Evolutionary conservation across 2,888 invertebrate species (phyloP).

Genomic region (Marasmarcha lunaedactyla): DNA sequence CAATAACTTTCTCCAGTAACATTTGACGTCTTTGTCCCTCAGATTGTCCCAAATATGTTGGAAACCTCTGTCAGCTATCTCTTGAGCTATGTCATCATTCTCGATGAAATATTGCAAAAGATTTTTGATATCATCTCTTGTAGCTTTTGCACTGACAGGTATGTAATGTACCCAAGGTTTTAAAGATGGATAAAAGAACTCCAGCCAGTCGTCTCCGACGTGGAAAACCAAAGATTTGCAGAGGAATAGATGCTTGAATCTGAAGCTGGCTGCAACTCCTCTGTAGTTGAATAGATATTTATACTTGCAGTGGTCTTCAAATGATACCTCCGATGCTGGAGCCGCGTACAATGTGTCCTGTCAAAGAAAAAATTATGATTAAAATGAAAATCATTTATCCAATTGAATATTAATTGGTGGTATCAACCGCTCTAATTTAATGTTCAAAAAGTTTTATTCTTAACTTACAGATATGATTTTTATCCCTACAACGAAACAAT

Average conservation of each 20-base stretch:
- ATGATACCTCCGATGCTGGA: conserved; percentile 87
- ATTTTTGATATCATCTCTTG: conserved; percentile 76
- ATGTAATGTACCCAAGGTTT: conserved; percentile 97
- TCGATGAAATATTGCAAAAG: conserved; percentile 80
- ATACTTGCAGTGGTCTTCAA: conserved; percentile 93
- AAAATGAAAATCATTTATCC: conserved; percentile 4
- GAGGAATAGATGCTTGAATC: conserved; percentile 94
- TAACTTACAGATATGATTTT: too few species aligned
- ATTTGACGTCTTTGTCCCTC: conserved; percentile 82
- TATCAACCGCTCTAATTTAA: too few species aligned
- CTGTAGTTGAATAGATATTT: conserved; percentile 96
- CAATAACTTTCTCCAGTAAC: conserved; percentile 88
- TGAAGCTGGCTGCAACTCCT: conserved; percentile 96
- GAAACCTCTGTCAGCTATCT: conserved; percentile 87
- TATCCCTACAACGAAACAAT: too few species aligned
- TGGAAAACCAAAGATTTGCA: conserved; percentile 95
- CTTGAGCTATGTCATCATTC: conserved; percentile 78
- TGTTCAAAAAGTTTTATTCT: too few species aligned
- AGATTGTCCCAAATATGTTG: conserved; percentile 87
- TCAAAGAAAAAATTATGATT: conserved; percentile 18
- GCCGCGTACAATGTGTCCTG: conserved; percentile 88
- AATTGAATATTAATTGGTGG: conserved; percentile 8
- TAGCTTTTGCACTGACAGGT: conserved; percentile 77
- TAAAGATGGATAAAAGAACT: conserved; percentile 92
- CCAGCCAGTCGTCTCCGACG: conserved; percentile 93